Base-by-base conservation (phyloP, 2,797 vertebrate species). In the Pterois miles region DNA sequence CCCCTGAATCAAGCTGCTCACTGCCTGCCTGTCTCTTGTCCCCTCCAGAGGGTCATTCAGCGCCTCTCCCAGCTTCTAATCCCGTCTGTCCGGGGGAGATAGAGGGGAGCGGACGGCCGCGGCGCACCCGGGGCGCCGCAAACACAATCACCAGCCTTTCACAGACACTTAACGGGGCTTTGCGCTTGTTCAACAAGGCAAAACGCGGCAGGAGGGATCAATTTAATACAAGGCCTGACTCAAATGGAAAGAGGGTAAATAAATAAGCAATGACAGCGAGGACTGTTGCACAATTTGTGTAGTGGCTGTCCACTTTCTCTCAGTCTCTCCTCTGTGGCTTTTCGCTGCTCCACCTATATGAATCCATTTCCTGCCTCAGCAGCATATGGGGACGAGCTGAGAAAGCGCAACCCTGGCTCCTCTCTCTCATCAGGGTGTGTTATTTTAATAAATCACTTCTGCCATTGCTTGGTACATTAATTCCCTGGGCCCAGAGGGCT, bases 51-150 rank as follows among this genome's bases (percentile, higher is more conserved):
- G 92, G 93, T 92, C 90, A 86, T 92, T 89, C 89, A 89, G 91
- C 86, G 87, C 86, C 92, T 91, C 87, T 92, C 88, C 90, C 86
- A 77, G 86, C 90, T 86, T 90, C 92, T 93, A 93, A 94, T 93
- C 92, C 94, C 89, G 92, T 86, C 94, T 94, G 94, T 93, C 93
- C 90, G 84, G 85, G 88, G 90, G 85, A 94, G 93, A 94, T 94
- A 94, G 91, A 89, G 86, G 78, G 88, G 82, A 87, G 89, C 83
- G 83, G 86, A 80, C 80, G 85, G 82, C 86, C 76, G 74, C 87
- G 50, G 80, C 86, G 79, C 88, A 89, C 88, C 89, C 88, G 74
- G 84, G 88, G 92, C 81, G 74, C 91, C 77, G 48, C 91, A 90
- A 91, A 92, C 92, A 93, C 93, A 93, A 93, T 93, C 93, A 92